Percentiles rank a stretch among this genome's conserved stretches.
Evolutionary conservation across 2,113 vertebrate genomes (phyloP).

Genomic region (Pelecanus crispus): DNA sequence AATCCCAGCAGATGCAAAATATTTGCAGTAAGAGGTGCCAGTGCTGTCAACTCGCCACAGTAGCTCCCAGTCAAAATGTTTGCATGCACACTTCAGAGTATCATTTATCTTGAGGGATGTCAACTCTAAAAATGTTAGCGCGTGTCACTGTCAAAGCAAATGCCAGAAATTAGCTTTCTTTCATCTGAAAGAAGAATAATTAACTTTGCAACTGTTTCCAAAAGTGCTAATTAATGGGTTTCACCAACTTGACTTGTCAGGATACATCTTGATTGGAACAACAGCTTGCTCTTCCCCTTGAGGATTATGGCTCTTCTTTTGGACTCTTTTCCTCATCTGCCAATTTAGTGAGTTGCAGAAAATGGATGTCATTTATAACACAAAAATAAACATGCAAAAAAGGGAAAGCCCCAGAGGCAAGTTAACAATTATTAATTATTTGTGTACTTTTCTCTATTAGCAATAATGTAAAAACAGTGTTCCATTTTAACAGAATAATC

Average conservation of each 20-base stretch:
- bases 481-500: not conserved
- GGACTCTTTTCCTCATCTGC: not conserved
- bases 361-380: conserved; percentile 36
- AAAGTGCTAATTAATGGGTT: conserved; percentile 84
- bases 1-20: conserved; percentile 24
- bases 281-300: conserved; percentile 56
- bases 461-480: not conserved
- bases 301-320: conserved; percentile 60
- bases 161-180: conserved; percentile 82
- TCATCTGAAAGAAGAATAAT: conserved; percentile 79
- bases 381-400: conserved; percentile 36
- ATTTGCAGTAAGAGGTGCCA: conserved; percentile 28
- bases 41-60: not conserved
- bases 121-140: conserved; percentile 79
- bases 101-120: conserved; percentile 81
- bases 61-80: conserved; percentile 69
- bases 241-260: conserved; percentile 81
- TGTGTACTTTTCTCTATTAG: conserved; percentile 1
- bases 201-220: conserved; percentile 83
- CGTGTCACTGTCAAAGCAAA: conserved; percentile 78
- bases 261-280: conserved; percentile 65
- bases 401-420: not conserved
- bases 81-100: conserved; percentile 62
- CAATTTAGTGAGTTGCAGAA: conserved; percentile 20
- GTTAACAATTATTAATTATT: conserved; percentile 33